These are phyloP conservation scores for Plotosus lineatus DNA, from an alignment of 2,113 vertebrate genomes.

Conservation along the genomic window DNA sequence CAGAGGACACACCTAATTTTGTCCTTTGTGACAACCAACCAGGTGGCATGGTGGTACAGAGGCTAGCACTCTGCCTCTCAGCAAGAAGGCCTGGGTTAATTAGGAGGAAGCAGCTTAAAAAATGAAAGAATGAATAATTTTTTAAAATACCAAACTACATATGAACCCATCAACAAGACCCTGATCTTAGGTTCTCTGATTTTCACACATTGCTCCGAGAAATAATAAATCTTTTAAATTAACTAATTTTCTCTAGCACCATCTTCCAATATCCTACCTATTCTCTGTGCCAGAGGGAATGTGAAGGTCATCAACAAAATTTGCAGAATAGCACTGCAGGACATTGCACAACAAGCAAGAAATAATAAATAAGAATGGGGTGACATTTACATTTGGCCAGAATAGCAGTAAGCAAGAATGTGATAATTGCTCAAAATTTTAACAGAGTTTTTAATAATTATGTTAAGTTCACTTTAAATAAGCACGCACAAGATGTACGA, in stretches of 20 bases:
- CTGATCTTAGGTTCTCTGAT: background rate
- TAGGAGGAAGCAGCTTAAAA: too few relatives aligned
- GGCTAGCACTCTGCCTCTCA: too few relatives aligned
- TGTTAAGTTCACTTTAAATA: background rate
- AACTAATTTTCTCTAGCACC: background rate
- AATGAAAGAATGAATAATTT: too few relatives aligned
- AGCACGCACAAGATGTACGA: background rate
- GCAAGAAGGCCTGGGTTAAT: too few relatives aligned
- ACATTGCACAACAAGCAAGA: background rate
- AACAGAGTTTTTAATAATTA: background rate
- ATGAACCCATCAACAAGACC: background rate
- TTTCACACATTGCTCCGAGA: background rate
- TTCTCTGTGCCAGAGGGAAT: background rate
- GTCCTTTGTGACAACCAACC: background rate
- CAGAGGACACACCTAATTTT: background rate
- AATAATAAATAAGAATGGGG: background rate
- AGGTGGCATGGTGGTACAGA: too few relatives aligned
- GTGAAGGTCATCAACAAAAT: constrained; percentile 1
- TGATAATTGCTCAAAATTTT: background rate
- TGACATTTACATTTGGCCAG: background rate
- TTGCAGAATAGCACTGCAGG: background rate
- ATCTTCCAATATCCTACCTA: background rate
- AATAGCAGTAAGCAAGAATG: background rate
- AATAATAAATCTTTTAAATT: background rate
- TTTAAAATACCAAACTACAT: background rate